phyloP scores from a whole-genome alignment of 2,888 invertebrate genomes.

The Ectemnius cavifrons region DNA sequence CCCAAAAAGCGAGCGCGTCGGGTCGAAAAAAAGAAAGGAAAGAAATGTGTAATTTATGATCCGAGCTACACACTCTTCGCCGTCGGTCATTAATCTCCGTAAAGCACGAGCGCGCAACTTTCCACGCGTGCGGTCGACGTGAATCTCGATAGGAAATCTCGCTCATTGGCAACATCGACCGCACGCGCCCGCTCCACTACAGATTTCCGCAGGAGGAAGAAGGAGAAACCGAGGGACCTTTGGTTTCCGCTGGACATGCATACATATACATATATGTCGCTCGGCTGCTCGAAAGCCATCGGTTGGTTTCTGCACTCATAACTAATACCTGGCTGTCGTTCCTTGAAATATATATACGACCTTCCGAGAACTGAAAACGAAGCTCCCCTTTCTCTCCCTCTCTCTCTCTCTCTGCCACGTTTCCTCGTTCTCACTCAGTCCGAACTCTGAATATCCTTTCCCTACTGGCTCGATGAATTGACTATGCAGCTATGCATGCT shows the following conservation, averaged over 20 bases:
- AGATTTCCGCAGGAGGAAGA: neutral
- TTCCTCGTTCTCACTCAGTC: too few relatives aligned
- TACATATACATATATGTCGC: neutral
- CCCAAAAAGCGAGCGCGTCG: neutral
- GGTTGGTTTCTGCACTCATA: neutral
- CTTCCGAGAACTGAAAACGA: neutral
- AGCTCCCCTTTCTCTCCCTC: too few relatives aligned
- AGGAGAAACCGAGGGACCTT: neutral
- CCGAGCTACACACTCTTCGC: constrained; percentile 48
- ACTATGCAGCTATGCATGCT: too few relatives aligned
- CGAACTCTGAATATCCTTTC: too few relatives aligned
- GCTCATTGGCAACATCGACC: constrained; percentile 44
- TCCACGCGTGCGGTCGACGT: constrained; percentile 49
- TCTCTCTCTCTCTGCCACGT: too few relatives aligned
- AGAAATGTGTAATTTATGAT: constrained; percentile 66
- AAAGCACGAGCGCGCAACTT: constrained; percentile 54
- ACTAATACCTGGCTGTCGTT: constrained; percentile 4
- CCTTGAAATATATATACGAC: neutral
- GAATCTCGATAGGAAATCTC: constrained; percentile 58
- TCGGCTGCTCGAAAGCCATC: too few relatives aligned
- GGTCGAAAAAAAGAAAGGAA: constrained; percentile 21
- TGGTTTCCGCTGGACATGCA: neutral
- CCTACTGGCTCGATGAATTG: too few relatives aligned
- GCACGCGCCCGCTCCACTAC: neutral
- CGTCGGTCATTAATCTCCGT: constrained; percentile 64